Evolutionary conservation across 2,113 vertebrate species (phyloP).

Genomic region (Antigone vipio): DNA sequence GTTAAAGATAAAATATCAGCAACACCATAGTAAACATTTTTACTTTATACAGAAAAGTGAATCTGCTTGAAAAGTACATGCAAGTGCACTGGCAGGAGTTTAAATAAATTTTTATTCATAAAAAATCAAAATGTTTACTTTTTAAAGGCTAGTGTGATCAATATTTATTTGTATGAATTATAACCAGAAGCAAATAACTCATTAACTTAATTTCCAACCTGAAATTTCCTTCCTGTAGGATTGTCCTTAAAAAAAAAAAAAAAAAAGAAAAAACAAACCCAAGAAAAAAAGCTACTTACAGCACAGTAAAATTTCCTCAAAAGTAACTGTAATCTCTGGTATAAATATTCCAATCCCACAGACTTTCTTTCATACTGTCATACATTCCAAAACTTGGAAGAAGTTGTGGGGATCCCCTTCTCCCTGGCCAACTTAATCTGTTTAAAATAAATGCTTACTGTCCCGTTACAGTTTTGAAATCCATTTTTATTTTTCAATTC

Average conservation of each 20-base stretch:
- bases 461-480: neutral
- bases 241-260: neutral
- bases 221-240: neutral
- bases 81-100: constrained; percentile 4
- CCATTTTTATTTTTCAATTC: constrained; percentile 31
- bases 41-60: constrained; percentile 22
- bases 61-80: constrained; percentile 37
- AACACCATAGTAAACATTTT: constrained; percentile 8
- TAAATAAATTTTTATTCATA: constrained; percentile 16
- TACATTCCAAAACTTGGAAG: neutral
- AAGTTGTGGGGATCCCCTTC: constrained; percentile 10
- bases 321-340: constrained; percentile 10
- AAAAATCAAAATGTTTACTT: neutral
- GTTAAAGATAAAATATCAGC: neutral
- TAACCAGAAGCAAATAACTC: neutral
- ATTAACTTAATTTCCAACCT: neutral
- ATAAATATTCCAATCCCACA: constrained; percentile 5
- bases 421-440: neutral
- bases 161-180: neutral
- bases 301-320: neutral
- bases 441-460: constrained; percentile 44
- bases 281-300: neutral
- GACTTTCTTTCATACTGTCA: neutral
- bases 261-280: too few relatives aligned
- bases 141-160: constrained; percentile 4